These are phyloP conservation scores for Zophobas morio DNA, from an alignment of 1,140 invertebrate species.

Conservation along the genomic window DNA sequence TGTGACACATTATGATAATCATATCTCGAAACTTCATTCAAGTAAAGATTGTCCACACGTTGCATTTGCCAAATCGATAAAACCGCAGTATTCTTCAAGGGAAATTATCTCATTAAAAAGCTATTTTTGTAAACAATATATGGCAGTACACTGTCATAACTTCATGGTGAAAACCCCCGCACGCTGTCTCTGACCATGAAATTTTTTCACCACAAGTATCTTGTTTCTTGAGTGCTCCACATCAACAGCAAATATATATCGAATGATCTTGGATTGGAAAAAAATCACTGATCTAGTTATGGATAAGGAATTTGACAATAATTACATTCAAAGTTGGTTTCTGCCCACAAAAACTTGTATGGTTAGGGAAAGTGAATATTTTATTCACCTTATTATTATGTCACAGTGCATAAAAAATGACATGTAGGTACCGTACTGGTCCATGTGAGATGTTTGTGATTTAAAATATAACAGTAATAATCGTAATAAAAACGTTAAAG, in stretches of 20 bases:
- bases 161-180: conserved; percentile 34
- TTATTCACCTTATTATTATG: conserved; percentile 16
- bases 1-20: neutral
- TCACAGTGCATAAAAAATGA: conserved; percentile 19
- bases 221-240: conserved; percentile 8
- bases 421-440: conserved; percentile 17
- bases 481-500: too few species aligned
- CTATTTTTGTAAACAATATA: neutral
- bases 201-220: conserved; percentile 35
- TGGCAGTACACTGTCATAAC: conserved; percentile 8
- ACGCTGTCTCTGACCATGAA: conserved; percentile 25
- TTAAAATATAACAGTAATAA: too few species aligned
- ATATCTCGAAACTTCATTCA: too few species aligned
- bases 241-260: neutral
- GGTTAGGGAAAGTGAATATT: conserved; percentile 40
- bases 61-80: too few species aligned
- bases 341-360: conserved; percentile 37
- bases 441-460: too few species aligned
- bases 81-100: neutral
- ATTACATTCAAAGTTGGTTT: conserved; percentile 35
- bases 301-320: conserved; percentile 30
- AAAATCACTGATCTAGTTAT: conserved; percentile 16
- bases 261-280: neutral
- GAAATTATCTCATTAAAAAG: conserved; percentile 13
- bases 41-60: too few species aligned